Percentiles rank a stretch among this genome's conserved stretches.
Conservation (phyloP, 2,113 vertebrate genomes). For the Pogonocichla stellata region DNA sequence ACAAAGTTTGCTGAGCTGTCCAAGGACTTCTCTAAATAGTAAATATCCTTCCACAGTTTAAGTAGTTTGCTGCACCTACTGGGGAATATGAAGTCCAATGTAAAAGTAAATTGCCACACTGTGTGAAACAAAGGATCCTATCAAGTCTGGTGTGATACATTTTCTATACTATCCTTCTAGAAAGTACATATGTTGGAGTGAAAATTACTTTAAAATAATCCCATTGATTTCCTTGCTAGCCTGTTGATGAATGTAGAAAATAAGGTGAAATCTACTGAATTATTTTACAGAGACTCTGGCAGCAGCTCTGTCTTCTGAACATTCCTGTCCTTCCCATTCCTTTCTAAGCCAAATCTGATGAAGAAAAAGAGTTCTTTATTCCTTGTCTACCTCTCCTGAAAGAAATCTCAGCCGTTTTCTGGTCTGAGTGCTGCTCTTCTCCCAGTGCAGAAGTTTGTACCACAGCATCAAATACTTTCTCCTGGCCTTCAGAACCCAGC, state of each 20-base stretch:
- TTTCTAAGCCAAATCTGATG: neutral
- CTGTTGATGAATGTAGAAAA: neutral
- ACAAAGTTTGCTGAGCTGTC: neutral
- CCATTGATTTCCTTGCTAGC: neutral
- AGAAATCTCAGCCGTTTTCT: neutral
- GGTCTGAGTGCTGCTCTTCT: neutral
- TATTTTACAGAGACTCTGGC: neutral
- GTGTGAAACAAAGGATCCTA: neutral
- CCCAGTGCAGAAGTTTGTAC: neutral
- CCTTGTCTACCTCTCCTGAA: neutral
- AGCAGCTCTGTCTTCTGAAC: neutral
- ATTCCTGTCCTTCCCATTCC: neutral
- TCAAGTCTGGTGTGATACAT: neutral
- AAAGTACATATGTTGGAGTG: neutral
- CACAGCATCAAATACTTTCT: neutral
- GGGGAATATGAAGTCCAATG: neutral
- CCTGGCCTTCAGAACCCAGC: neutral
- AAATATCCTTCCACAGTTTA: neutral
- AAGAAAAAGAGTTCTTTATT: neutral
- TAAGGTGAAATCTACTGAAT: neutral
- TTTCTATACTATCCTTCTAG: neutral
- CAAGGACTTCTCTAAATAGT: neutral
- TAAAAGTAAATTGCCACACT: neutral
- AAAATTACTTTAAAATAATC: neutral
- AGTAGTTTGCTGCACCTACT: neutral